Evolutionary conservation across 2,797 vertebrate species (phyloP), one percentile per base, ranked within the genome.

Genomic region (Falco peregrinus): DNA sequence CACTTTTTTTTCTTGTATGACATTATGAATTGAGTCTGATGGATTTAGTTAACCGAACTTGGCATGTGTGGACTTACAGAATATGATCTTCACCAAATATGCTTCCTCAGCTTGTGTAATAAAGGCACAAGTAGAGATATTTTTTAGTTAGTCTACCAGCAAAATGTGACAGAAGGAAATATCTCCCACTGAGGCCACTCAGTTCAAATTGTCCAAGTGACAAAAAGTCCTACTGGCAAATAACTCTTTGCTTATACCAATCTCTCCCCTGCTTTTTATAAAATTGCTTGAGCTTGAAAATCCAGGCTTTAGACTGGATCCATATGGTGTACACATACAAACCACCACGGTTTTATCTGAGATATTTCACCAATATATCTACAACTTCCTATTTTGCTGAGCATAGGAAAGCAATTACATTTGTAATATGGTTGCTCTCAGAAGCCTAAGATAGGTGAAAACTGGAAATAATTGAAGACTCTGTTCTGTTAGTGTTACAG

Each of bases 201-300:
- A 15, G 3, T 57, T 91, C 24, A 61, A 69, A 69, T 26, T 71
- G 11, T 54, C 29, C 28, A 59, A 37, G 16, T 61, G 50, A 47
- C 6, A 70, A 22, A 41, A 57, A 28, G 8, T 78, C 18, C 33
- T n/a, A 47, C 22, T 37, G n/a, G 7, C 14, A 87, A 60, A 57
- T 47, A 78, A 81, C 48, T 75, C 3, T 8, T 94, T 56, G 33
- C 6, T 85, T 65, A 69, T 28, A 79, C 7, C 6, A 19, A 70
- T 5, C 3, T 76, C 20, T 51, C 10, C 16, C 1, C 4, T 1
- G 2, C 3, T 57, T 70, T 37, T 28, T 0, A 33, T 75, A 59
- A 90, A 35, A 24, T 10, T 14, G 1, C 4, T 51, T 41, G 18
- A 71, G 2, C 20, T 82, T 61, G 25, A 94, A 88, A 93, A 74